phyloP scores from a whole-genome alignment of 2,113 vertebrate genomes.

The Salvator merianae region DNA sequence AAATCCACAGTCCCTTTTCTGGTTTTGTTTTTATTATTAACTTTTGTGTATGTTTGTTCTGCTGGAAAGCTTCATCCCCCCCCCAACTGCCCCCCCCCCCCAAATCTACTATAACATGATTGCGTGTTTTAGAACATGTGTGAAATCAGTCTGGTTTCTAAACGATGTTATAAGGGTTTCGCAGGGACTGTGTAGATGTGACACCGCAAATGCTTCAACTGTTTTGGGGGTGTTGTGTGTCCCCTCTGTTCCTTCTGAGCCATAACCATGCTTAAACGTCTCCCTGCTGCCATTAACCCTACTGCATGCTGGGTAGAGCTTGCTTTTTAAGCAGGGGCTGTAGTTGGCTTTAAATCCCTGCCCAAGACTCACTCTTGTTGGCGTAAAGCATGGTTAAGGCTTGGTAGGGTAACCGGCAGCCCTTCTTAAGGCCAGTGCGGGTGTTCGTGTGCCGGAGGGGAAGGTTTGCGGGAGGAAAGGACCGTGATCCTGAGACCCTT shows the following conservation, averaged over 20 bases:
- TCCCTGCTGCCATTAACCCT: background rate
- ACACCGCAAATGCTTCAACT: background rate
- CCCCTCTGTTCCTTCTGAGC: background rate
- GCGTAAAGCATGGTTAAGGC: background rate
- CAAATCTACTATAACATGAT: no score
- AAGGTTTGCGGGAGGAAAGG: background rate
- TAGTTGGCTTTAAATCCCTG: background rate
- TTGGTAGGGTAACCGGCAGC: background rate
- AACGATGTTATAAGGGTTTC: no score
- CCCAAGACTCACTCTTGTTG: background rate
- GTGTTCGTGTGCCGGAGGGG: background rate
- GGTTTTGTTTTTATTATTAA: conserved; percentile 73
- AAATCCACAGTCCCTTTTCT: conserved; percentile 65
- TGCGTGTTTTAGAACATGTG: no score
- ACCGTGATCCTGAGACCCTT: background rate
- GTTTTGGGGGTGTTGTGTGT: background rate
- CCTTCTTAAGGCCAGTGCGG: no score
- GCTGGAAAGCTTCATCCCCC: conserved; percentile 57
- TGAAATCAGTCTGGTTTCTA: no score
- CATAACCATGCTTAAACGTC: background rate
- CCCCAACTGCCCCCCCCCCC: no score
- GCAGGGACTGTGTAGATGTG: background rate
- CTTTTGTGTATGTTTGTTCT: conserved; percentile 51
- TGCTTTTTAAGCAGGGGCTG: background rate
- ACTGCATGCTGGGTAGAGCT: background rate